Evolutionary conservation across 2,113 vertebrate species (phyloP).

Genomic region (Ifrita kowaldi): DNA sequence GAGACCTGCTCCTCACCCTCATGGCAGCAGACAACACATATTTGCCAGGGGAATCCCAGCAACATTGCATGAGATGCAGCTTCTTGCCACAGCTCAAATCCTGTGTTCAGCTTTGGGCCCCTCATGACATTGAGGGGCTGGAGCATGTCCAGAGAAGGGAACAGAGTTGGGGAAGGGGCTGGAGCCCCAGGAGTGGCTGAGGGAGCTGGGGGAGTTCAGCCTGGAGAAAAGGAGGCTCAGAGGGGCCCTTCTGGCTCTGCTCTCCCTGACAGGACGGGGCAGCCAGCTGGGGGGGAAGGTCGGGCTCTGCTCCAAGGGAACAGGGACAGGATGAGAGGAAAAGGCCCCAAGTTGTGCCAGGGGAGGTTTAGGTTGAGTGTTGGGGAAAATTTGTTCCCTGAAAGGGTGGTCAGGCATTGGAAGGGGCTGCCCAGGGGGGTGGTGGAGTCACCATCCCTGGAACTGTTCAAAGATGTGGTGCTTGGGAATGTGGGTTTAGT

Average conservation of each 20-base stretch:
- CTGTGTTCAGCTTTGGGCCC: neutral
- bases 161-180: accelerated
- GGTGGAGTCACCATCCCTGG: neutral
- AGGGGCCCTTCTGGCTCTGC: accelerated
- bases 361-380: neutral
- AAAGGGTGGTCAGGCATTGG: neutral
- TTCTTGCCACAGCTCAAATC: neutral
- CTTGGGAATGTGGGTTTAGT: neutral
- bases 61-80: neutral
- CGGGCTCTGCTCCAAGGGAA: neutral
- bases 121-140: neutral
- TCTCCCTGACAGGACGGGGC: neutral
- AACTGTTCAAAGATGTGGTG: neutral
- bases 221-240: neutral
- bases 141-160: accelerated
- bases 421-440: neutral
- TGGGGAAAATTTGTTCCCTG: neutral
- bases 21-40: accelerated
- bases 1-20: neutral
- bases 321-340: neutral
- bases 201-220: neutral
- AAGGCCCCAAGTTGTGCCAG: neutral
- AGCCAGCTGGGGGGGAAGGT: neutral
- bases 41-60: neutral
- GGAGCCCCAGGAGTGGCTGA: neutral